Evolutionary conservation across 30 jellyfish, hydroid and myxozoan species (phyloP).

Genomic region (Aurelia aurita): DNA sequence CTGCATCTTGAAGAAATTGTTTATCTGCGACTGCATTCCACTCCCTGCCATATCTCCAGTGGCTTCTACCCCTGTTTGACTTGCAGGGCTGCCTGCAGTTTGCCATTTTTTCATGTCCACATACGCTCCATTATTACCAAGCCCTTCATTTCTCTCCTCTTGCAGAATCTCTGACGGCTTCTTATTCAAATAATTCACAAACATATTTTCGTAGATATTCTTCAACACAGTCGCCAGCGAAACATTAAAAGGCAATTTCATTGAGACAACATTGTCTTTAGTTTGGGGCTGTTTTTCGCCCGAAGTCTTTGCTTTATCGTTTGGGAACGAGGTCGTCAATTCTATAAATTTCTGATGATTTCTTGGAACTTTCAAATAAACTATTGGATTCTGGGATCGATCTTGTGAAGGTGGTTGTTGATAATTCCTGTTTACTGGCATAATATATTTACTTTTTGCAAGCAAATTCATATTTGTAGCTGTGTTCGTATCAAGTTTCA

Average conservation of each 20-base stretch:
- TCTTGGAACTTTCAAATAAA: conserved; percentile 79
- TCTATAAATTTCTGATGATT: conserved; percentile 74
- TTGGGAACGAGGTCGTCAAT: conserved; percentile 80
- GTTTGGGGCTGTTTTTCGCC: conserved; percentile 14
- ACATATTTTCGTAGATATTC: conserved; percentile 95
- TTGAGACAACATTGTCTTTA: conserved; percentile 61
- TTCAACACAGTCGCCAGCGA: conserved; percentile 93
- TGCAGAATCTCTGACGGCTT: conserved; percentile 62
- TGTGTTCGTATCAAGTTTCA: neutral
- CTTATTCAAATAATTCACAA: conserved; percentile 84
- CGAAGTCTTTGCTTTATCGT: neutral
- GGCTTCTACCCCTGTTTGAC: neutral
- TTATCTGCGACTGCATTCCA: neutral
- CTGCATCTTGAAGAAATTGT: neutral
- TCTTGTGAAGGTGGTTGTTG: conserved; percentile 42
- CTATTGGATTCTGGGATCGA: conserved; percentile 69
- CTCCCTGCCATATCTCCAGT: neutral
- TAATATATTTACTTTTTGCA: conserved; percentile 26
- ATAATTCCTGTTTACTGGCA: conserved; percentile 73
- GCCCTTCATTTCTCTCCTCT: neutral
- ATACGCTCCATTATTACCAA: neutral
- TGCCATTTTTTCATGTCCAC: neutral
- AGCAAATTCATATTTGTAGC: neutral
- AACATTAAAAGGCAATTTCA: conserved; percentile 91
- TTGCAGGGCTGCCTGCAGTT: neutral